A percentile compares a stretch with the other conserved stretches of the same genome.
These are phyloP conservation scores for Potamilus streckersoni DNA, from an alignment of 1,140 invertebrate genomes.

Conservation along the genomic window DNA sequence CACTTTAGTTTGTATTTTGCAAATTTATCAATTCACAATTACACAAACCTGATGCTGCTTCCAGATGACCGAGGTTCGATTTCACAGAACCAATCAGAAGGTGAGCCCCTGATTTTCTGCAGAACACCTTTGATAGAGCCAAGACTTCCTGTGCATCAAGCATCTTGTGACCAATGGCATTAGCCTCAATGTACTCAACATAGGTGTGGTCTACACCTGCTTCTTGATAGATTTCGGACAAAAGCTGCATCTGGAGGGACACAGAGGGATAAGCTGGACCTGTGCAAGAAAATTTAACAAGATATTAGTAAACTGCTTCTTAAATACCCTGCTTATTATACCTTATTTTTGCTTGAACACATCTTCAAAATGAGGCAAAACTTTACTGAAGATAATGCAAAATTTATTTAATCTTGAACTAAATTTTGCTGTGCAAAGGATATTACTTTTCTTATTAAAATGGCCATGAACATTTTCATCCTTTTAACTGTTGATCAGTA, in stretches of 20 bases:
- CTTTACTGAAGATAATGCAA: no score
- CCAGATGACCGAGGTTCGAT: constrained; percentile 97
- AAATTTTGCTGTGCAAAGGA: no score
- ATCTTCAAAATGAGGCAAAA: no score
- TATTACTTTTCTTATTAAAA: no score
- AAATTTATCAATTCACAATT: background rate
- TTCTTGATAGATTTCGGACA: constrained; percentile 86
- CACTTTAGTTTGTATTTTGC: background rate
- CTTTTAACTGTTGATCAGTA: no score
- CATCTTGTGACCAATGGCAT: constrained; percentile 90
- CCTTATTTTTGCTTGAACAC: no score
- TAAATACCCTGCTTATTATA: no score
- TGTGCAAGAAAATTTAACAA: no score
- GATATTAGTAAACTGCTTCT: no score
- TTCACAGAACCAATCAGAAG: constrained; percentile 95
- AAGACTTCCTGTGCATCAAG: constrained; percentile 97
- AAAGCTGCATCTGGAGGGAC: constrained; percentile 77
- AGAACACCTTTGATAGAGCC: constrained; percentile 91
- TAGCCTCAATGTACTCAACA: constrained; percentile 92
- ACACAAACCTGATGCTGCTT: constrained; percentile 86
- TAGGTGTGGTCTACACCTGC: constrained; percentile 79
- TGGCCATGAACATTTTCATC: no score
- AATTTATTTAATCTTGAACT: no score
- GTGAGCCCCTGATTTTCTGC: constrained; percentile 77
- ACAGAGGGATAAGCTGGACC: no score